Evolutionary conservation across 1,140 invertebrate species (phyloP).

Genomic region (Branchinecta lindahli): DNA sequence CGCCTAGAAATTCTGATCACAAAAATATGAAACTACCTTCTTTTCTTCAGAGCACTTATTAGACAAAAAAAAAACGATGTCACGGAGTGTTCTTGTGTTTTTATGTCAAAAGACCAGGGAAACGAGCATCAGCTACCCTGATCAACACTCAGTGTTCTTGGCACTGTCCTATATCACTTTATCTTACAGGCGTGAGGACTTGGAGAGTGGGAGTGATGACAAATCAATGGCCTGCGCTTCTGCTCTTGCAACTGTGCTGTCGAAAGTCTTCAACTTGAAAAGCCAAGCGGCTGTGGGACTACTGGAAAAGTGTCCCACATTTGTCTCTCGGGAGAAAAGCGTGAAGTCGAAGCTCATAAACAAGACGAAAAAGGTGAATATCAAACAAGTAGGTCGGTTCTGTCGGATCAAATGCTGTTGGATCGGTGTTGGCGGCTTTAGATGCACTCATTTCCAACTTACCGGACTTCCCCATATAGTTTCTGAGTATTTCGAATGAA

Average conservation of each 20-base stretch:
- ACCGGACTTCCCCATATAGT: too few relatives aligned
- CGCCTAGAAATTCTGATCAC: too few relatives aligned
- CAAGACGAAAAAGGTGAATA: constrained; percentile 47
- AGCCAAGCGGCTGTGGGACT: constrained; percentile 35
- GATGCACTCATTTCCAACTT: too few relatives aligned
- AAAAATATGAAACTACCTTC: too few relatives aligned
- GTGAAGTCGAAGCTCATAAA: constrained; percentile 49
- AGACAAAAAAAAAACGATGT: too few relatives aligned
- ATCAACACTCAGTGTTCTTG: too few relatives aligned
- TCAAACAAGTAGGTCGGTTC: not conserved
- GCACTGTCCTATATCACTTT: constrained; percentile 15
- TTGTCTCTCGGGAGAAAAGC: constrained; percentile 69
- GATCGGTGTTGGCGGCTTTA: too few relatives aligned
- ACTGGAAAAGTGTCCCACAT: constrained; percentile 52
- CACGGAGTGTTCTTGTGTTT: too few relatives aligned
- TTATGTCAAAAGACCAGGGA: not conserved
- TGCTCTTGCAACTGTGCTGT: constrained; percentile 59
- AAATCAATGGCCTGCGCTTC: constrained; percentile 52
- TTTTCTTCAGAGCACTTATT: too few relatives aligned
- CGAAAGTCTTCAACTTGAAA: constrained; percentile 49
- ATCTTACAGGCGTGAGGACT: constrained; percentile 46
- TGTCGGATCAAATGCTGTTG: too few relatives aligned
- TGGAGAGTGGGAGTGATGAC: constrained; percentile 49
- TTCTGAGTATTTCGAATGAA: too few relatives aligned
- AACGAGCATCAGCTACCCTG: not conserved